These are phyloP conservation scores for Nesogale talazaci DNA, from an alignment of 2,113 vertebrate genomes.

Conservation along the genomic window DNA sequence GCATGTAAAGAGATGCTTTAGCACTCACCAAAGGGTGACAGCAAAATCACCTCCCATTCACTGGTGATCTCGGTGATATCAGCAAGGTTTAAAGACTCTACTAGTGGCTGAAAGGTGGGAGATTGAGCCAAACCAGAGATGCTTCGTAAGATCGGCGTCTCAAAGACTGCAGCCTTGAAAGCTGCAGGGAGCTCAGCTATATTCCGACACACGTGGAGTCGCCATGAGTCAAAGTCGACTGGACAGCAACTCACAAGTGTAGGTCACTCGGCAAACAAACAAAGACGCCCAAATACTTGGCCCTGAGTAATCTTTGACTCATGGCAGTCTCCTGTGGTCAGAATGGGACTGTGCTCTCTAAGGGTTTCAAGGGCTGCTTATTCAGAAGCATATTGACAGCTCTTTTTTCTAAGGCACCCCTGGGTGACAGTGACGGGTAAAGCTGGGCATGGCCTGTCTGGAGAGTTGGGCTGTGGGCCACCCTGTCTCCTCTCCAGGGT, in stretches of 20 bases:
- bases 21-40: background rate
- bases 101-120: background rate
- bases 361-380: too few relatives aligned
- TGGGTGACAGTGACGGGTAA: background rate
- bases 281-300: background rate
- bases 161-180: background rate
- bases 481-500: fast-evolving
- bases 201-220: background rate
- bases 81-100: background rate
- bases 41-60: background rate
- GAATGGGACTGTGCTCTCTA: background rate
- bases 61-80: background rate
- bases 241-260: background rate
- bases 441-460: background rate
- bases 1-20: too few relatives aligned
- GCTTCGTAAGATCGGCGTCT: background rate
- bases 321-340: background rate
- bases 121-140: background rate
- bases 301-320: background rate
- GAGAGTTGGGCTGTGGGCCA: background rate
- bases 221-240: background rate
- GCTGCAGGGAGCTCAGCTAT: background rate
- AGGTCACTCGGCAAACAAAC: background rate
- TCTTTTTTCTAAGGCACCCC: background rate
- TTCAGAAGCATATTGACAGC: background rate